Evolutionary conservation across 2,888 invertebrate genomes (phyloP).

Genomic region (Lithophane semibrunnea): DNA sequence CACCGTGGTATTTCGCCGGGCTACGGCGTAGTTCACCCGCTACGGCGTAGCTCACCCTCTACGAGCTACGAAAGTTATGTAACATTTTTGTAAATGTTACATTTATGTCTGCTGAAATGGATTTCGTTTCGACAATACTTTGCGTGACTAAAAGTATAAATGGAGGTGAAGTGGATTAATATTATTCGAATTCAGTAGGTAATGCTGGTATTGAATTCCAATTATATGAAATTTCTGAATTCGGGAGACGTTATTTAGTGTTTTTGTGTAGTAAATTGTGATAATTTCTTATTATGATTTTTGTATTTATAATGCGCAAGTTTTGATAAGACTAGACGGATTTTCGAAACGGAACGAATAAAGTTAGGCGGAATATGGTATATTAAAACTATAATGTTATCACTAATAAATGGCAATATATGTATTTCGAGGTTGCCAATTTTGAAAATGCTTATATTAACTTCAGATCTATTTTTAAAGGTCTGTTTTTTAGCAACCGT

Average conservation of each 20-base stretch:
- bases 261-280: not conserved
- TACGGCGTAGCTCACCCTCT: slow-evolving; percentile 35
- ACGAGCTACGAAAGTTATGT: slow-evolving; percentile 40
- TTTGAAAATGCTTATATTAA: too few relatives aligned
- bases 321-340: not conserved
- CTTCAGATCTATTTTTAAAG: too few relatives aligned
- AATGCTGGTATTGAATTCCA: slow-evolving; percentile 32
- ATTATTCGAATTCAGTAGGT: slow-evolving; percentile 30
- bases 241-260: slow-evolving; percentile 18
- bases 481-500: too few relatives aligned
- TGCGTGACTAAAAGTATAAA: slow-evolving; percentile 58
- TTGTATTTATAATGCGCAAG: not conserved
- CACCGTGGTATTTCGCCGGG: slow-evolving; percentile 39
- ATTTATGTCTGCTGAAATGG: slow-evolving; percentile 46
- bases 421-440: not conserved
- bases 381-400: not conserved
- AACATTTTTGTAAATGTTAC: slow-evolving; percentile 43
- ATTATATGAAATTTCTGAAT: slow-evolving; percentile 14
- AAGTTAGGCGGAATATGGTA: not conserved
- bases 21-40: slow-evolving; percentile 51
- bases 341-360: not conserved
- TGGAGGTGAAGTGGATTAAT: slow-evolving; percentile 29
- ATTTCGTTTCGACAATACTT: slow-evolving; percentile 35
- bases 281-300: not conserved
- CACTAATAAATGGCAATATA: not conserved